Base-by-base conservation (phyloP, 2,113 vertebrate genomes). In the Picathartes gymnocephalus region DNA sequence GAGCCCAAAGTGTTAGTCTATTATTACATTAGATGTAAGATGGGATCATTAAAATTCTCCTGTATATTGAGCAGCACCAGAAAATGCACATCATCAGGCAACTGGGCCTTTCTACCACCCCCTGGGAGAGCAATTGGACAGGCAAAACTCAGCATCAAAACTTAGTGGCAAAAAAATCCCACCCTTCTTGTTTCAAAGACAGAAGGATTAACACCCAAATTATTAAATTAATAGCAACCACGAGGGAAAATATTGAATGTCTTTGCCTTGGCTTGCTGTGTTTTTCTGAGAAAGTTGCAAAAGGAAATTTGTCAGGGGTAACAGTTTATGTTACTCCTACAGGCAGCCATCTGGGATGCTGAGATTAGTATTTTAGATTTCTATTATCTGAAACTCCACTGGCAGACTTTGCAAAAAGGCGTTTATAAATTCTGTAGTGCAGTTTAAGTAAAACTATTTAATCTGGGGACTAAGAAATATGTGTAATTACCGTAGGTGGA, bases 401-500 rank as follows among this genome's bases (percentile, higher is more conserved):
- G 79, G 56, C 81, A 93, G 85, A 44, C 68, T 90, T 84, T 30
- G 54, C 62, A 81, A 83, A 92, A 92, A 90, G 37, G 60, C 86
- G 47, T 90, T 93, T 95, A 93, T 80, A 88, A 83, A 90, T 94
- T 92, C 82, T 69, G 33, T 39, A 79, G 56, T 22, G 61, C 44
- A 74, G 72, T 81, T 96, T 96, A 92, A 95, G 86, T 93, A 94
- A 95, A 97, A 94, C 86, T 84, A 48, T 88, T 92, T 88, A 83
- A 93, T 86, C 88, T 60, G 62, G 90, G 93, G 92, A 90, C 72
- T 88, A 74, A 90, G 95, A 96, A 93, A 94, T 90, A 95, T 31
- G 68, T 94, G 86, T 96, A 96, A 96, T 96, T 97, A 97, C 92
- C 4, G 5, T 83, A 95, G 92, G 94, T 93, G 69, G 92, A 53